Evolutionary conservation across 1,140 invertebrate species (phyloP).

Genomic region (Scaptomyza graminum): DNA sequence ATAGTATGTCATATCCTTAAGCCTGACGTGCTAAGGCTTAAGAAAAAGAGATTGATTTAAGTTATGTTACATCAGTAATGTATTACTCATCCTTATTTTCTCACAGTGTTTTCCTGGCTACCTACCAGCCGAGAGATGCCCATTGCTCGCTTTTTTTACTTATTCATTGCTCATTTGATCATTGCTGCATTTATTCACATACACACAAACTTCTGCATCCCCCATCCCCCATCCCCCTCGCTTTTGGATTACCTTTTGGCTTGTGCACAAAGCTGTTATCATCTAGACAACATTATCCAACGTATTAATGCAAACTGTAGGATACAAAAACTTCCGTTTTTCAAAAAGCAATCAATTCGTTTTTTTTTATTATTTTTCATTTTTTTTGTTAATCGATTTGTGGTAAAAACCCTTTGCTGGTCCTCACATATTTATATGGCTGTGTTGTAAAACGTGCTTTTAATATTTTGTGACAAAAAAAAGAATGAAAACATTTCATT

Average conservation of each 20-base stretch:
- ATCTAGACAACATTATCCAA: conserved; percentile 6
- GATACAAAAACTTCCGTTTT: conserved; percentile 12
- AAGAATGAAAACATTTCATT: conserved; percentile 44
- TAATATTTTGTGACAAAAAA: conserved; percentile 64
- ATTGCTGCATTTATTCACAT: no score
- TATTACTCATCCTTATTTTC: no score
- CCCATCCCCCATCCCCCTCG: background rate
- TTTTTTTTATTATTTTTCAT: conserved; percentile 58
- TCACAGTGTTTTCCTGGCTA: no score
- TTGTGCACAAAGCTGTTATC: background rate
- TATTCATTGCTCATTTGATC: no score
- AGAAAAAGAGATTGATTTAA: no score
- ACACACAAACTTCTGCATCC: background rate
- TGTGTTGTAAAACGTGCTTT: conserved; percentile 65
- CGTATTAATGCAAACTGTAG: conserved; percentile 2
- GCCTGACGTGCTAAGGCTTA: no score
- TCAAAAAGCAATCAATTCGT: conserved; percentile 68
- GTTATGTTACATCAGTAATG: no score
- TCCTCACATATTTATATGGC: conserved; percentile 31
- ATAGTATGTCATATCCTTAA: no score
- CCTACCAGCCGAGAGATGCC: no score
- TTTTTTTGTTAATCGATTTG: background rate
- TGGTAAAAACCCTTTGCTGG: background rate
- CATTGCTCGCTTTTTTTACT: no score
- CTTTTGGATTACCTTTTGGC: background rate